Conservation (phyloP, 2,113 vertebrate genomes). For the Paraplagusia blochii region DNA sequence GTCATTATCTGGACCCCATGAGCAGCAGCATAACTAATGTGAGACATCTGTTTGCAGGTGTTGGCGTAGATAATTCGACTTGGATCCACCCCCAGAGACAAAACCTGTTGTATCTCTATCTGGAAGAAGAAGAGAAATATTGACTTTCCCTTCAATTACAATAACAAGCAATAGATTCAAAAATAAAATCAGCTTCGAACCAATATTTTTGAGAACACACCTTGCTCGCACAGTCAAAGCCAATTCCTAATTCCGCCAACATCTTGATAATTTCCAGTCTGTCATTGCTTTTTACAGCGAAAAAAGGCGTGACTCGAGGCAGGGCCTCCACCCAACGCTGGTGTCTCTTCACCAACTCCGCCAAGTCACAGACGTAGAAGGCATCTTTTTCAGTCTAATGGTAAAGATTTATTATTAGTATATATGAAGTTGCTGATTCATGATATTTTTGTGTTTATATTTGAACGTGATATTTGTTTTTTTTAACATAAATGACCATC, state of each 20-base stretch:
- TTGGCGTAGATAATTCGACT: background rate
- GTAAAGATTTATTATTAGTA: too few species aligned
- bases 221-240: slow-evolving; percentile 99
- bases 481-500: too few species aligned
- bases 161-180: background rate
- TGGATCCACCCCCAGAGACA: slow-evolving; percentile 81
- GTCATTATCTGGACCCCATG: slow-evolving; percentile 85
- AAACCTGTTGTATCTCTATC: slow-evolving; percentile 93
- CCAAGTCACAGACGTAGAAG: slow-evolving; percentile 94
- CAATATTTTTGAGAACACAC: slow-evolving; percentile 70
- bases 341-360: slow-evolving; percentile 93
- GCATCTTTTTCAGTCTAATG: slow-evolving; percentile 98
- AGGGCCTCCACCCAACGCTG: slow-evolving; percentile 86
- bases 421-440: too few species aligned
- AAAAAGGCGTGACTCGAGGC: slow-evolving; percentile 90
- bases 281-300: slow-evolving; percentile 95
- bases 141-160: slow-evolving; percentile 23
- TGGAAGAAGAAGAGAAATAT: slow-evolving; percentile 50
- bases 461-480: too few species aligned
- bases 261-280: slow-evolving; percentile 86
- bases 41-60: slow-evolving; percentile 75
- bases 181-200: background rate
- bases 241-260: slow-evolving; percentile 85
- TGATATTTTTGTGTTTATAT: too few species aligned
- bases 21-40: slow-evolving; percentile 93